phyloP scores from a whole-genome alignment of 2,888 invertebrate genomes.

The Drosophila suboccidentalis region DNA sequence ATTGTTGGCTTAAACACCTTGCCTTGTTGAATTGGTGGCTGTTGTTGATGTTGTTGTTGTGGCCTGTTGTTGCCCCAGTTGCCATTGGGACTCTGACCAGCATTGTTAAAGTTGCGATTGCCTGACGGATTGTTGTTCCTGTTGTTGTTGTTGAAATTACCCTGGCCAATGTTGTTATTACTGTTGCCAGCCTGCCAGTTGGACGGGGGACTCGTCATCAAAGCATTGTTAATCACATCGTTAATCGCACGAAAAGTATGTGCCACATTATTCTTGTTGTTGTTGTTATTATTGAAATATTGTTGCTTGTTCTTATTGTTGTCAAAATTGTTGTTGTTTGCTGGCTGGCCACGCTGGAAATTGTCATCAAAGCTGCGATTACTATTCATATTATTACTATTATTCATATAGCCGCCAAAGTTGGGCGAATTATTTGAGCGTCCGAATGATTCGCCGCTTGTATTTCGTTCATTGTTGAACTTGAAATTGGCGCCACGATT shows the following conservation, averaged over 20 bases:
- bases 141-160: neutral
- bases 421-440: constrained; percentile 15
- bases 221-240: constrained; percentile 31
- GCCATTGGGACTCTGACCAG: constrained; percentile 14
- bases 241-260: constrained; percentile 32
- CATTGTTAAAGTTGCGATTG: constrained; percentile 16
- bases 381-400: constrained; percentile 8
- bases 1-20: constrained; percentile 16
- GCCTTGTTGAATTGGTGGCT: neutral
- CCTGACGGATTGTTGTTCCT: constrained; percentile 14
- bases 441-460: too few relatives aligned
- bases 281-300: constrained; percentile 18
- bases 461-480: constrained; percentile 33
- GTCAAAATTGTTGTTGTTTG: constrained; percentile 21
- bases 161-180: neutral
- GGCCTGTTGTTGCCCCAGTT: constrained; percentile 23
- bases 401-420: constrained; percentile 24
- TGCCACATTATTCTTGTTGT: constrained; percentile 6
- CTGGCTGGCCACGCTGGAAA: constrained; percentile 28
- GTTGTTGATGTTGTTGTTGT: constrained; percentile 9
- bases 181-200: constrained; percentile 47
- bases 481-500: constrained; percentile 34
- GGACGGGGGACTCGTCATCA: constrained; percentile 32
- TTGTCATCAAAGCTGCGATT: constrained; percentile 29
- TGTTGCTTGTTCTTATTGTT: constrained; percentile 39